A percentile compares a stretch with the other conserved stretches of the same genome.
phyloP scores from a whole-genome alignment of 2,888 invertebrate genomes.

The Orthosia cruda region DNA sequence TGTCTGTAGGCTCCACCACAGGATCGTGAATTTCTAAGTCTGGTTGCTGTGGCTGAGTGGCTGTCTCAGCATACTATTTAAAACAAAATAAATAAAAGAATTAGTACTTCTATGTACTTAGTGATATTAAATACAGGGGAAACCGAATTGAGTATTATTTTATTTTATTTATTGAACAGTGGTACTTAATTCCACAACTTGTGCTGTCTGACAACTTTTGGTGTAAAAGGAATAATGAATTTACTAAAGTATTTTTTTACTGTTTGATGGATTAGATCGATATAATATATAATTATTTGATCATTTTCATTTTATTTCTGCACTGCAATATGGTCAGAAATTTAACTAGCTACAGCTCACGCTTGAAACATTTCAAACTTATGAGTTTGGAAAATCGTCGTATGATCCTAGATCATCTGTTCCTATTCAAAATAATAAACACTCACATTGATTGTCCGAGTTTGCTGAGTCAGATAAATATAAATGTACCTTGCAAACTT shows the following conservation, averaged over 20 bases:
- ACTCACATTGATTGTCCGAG: too few relatives aligned
- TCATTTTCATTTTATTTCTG: not conserved
- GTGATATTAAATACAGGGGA: not conserved
- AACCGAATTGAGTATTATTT: not conserved
- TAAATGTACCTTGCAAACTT: too few relatives aligned
- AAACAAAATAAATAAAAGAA: not conserved
- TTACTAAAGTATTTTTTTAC: too few relatives aligned
- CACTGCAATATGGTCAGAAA: too few relatives aligned
- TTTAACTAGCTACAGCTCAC: too few relatives aligned
- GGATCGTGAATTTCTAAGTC: conserved; percentile 4
- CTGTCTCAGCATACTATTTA: conserved; percentile 11
- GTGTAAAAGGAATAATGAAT: too few relatives aligned
- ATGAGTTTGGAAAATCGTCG: too few relatives aligned
- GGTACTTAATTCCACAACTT: not conserved
- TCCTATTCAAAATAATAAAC: too few relatives aligned
- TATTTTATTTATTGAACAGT: not conserved
- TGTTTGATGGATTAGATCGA: too few relatives aligned
- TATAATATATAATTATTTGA: not conserved
- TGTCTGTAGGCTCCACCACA: not conserved
- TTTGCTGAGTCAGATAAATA: too few relatives aligned
- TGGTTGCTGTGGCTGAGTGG: not conserved
- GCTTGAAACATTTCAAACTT: too few relatives aligned
- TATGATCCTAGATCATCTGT: too few relatives aligned
- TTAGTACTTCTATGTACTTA: not conserved
- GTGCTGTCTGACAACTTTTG: not conserved